phyloP scores from a whole-genome alignment of 1,140 invertebrate species.

The Myzus persicae region DNA sequence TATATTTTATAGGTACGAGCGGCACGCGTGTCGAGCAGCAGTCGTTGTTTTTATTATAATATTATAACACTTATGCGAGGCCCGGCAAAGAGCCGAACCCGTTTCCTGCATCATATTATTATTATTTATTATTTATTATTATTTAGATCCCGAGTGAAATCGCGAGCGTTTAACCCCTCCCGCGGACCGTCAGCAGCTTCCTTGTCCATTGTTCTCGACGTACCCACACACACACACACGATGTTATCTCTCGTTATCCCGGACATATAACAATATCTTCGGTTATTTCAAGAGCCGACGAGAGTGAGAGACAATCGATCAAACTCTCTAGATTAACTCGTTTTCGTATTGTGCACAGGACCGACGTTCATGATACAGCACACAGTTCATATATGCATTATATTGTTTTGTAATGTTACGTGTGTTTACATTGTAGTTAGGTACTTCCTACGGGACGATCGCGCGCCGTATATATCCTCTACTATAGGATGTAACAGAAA shows the following conservation, averaged over 20 bases:
- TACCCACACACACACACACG: background rate
- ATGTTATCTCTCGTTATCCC: background rate
- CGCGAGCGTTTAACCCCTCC: background rate
- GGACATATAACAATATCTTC: background rate
- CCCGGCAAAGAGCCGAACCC: background rate
- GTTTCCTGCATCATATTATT: background rate
- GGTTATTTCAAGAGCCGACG: background rate
- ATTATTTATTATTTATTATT: background rate
- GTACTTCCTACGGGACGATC: background rate
- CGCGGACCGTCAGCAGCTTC: background rate
- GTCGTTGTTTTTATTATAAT: no score
- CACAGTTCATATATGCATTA: no score
- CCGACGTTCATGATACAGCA: no score
- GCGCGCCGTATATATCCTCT: no score
- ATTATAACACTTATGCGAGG: background rate
- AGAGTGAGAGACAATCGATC: background rate
- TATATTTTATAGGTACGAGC: background rate
- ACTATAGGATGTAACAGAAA: no score
- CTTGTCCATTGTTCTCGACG: background rate
- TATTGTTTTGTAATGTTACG: no score
- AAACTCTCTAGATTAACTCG: background rate
- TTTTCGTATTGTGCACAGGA: background rate
- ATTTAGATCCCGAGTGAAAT: background rate
- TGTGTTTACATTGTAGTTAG: background rate
- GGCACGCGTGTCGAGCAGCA: no score